Percentiles rank a stretch among this genome's conserved stretches.
Evolutionary conservation across 2,113 vertebrate species (phyloP).

Genomic region (Grantiella picta): DNA sequence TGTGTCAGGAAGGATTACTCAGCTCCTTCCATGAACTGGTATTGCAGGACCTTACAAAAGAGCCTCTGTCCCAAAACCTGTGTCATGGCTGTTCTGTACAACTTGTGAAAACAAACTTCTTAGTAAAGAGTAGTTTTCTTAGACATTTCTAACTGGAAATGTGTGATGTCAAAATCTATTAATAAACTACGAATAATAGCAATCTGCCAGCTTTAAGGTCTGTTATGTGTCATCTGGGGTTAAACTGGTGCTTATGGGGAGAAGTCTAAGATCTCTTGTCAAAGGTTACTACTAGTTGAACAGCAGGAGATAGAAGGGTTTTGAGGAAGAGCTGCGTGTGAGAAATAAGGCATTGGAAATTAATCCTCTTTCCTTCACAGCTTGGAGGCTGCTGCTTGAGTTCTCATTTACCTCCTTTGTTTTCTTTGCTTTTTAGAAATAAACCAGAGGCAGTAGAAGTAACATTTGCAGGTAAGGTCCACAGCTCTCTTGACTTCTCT

Average conservation of each 20-base stretch:
- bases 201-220: background rate
- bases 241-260: background rate
- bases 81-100: rapidly evolving
- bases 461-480: slow-evolving; percentile 93
- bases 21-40: background rate
- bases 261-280: background rate
- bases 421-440: slow-evolving; percentile 78
- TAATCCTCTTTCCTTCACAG: slow-evolving; percentile 34
- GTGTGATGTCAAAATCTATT: background rate
- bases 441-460: slow-evolving; percentile 98
- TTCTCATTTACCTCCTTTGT: slow-evolving; percentile 5
- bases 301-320: background rate
- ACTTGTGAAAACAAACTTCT: background rate
- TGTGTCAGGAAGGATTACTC: background rate
- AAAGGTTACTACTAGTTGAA: background rate
- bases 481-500: background rate
- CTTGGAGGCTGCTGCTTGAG: background rate
- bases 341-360: background rate
- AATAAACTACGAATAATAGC: background rate
- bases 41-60: background rate
- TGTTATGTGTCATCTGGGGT: background rate
- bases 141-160: background rate
- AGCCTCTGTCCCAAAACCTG: background rate
- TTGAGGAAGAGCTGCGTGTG: background rate
- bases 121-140: background rate